These are phyloP conservation scores for Polia nebulosa DNA, from an alignment of 2,888 invertebrate species.

Conservation along the genomic window DNA sequence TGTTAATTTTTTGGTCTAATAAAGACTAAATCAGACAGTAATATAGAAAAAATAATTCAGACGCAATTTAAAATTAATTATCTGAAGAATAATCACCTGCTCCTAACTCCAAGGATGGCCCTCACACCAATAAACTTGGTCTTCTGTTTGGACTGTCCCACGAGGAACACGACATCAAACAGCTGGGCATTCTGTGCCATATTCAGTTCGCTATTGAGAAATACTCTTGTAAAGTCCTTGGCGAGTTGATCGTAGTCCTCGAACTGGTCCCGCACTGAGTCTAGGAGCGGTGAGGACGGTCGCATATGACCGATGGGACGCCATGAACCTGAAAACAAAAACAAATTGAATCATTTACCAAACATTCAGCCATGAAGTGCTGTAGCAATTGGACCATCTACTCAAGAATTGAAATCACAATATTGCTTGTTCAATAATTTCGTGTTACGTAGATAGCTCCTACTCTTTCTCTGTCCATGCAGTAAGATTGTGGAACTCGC, in stretches of 20 bases:
- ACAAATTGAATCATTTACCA: neutral
- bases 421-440: neutral
- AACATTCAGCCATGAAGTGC: neutral
- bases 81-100: slow-evolving; percentile 91
- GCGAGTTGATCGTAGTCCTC: slow-evolving; percentile 98
- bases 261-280: slow-evolving; percentile 98
- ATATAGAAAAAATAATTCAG: neutral
- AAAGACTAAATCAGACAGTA: neutral
- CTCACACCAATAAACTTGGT: slow-evolving; percentile 97
- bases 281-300: slow-evolving; percentile 97
- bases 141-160: slow-evolving; percentile 98
- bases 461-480: too few relatives aligned
- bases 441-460: too few relatives aligned
- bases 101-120: slow-evolving; percentile 97
- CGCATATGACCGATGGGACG: slow-evolving; percentile 98
- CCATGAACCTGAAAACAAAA: slow-evolving; percentile 94
- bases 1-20: neutral
- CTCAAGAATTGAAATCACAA: neutral
- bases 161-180: slow-evolving; percentile 97
- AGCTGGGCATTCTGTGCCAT: slow-evolving; percentile 94
- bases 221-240: slow-evolving; percentile 97
- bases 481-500: too few relatives aligned
- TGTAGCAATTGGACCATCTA: neutral
- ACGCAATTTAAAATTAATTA: neutral
- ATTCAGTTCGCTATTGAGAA: slow-evolving; percentile 96